A percentile compares a stretch with the other conserved stretches of the same genome.
Conservation (phyloP, 2,797 vertebrate species). For the Siniperca obscura region DNA sequence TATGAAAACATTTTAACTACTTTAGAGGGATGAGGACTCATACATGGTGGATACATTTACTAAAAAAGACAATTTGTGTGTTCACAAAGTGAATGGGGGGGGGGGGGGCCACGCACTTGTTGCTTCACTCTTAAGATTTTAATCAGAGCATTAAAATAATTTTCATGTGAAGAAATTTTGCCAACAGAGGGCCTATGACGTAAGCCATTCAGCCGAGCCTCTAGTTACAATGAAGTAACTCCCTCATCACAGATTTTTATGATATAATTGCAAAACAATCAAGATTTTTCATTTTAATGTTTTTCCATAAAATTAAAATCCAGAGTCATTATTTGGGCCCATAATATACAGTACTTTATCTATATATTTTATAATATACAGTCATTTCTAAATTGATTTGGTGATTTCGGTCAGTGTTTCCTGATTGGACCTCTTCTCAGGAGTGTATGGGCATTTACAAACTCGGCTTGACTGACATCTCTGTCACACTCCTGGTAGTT, state of each 20-base stretch:
- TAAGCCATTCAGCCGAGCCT: not conserved
- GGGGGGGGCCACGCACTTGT: not conserved
- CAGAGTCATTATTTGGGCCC: not conserved
- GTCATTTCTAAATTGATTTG: not conserved
- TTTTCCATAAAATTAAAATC: not conserved
- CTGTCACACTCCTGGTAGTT: not conserved
- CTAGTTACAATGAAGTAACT: not conserved
- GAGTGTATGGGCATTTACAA: not conserved
- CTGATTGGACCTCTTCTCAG: not conserved
- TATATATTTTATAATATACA: too few species aligned
- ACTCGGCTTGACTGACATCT: not conserved
- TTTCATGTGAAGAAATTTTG: not conserved
- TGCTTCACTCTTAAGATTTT: not conserved
- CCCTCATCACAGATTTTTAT: not conserved
- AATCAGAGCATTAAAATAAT: not conserved
- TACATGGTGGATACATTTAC: constrained; percentile 25
- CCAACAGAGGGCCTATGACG: not conserved
- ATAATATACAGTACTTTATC: not conserved
- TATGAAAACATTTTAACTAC: constrained; percentile 37
- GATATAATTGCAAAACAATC: not conserved
- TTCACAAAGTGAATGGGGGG: too few species aligned
- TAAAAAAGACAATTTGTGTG: constrained; percentile 6
- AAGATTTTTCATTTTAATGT: not conserved
- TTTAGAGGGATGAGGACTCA: constrained; percentile 49
- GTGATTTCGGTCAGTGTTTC: not conserved